Percentiles rank a stretch among this genome's conserved stretches.
Conservation (phyloP, 2,113 vertebrate genomes). For the Amphiprion percula region DNA sequence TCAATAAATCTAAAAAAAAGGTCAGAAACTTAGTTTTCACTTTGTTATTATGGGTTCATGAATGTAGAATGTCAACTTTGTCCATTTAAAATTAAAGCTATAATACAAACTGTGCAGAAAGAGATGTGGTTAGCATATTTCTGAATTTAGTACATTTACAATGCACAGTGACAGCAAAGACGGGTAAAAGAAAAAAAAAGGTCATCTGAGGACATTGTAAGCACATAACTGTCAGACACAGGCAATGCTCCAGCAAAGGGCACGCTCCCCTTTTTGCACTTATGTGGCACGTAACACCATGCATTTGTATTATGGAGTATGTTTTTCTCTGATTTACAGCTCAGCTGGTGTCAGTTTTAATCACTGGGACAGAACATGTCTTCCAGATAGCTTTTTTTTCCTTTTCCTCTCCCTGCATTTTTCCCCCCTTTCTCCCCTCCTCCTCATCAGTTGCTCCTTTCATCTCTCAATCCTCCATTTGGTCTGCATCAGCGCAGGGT, state of each 20-base stretch:
- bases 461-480: slow-evolving; percentile 74
- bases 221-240: neutral
- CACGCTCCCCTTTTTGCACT: neutral
- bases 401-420: slow-evolving; percentile 50
- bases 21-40: neutral
- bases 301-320: slow-evolving; percentile 15
- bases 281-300: slow-evolving; percentile 11
- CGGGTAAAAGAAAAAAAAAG: neutral
- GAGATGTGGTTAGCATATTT: neutral
- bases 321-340: slow-evolving; percentile 19
- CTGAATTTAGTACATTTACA: neutral
- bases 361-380: slow-evolving; percentile 51
- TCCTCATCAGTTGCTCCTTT: slow-evolving; percentile 67
- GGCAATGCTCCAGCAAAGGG: slow-evolving; percentile 14
- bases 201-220: neutral
- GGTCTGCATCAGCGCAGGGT: slow-evolving; percentile 73
- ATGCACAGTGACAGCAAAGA: neutral
- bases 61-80: neutral
- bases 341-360: slow-evolving; percentile 49
- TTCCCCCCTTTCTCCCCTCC: slow-evolving; percentile 23
- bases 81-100: too few species aligned
- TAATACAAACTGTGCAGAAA: neutral
- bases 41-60: neutral
- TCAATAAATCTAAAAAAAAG: neutral
- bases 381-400: slow-evolving; percentile 49